Percentiles rank a stretch among this genome's conserved stretches.
Evolutionary conservation across 2,888 invertebrate species (phyloP).

Genomic region (Bellardia bayeri): DNA sequence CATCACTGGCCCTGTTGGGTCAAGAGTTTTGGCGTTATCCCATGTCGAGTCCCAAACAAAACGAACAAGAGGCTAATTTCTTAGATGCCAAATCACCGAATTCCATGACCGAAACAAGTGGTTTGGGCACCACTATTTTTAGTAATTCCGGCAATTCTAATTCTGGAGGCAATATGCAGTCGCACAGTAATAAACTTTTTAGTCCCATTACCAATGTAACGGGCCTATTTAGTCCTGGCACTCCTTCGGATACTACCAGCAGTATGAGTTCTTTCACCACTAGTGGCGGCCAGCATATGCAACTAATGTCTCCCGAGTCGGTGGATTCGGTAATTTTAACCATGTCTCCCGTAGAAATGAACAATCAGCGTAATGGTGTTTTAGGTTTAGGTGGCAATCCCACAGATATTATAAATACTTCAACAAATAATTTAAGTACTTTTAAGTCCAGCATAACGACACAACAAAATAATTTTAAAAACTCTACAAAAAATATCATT

Average conservation of each 20-base stretch:
- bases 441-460: slow-evolving; percentile 86
- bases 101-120: slow-evolving; percentile 84
- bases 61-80: slow-evolving; percentile 75
- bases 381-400: slow-evolving; percentile 74
- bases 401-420: slow-evolving; percentile 70
- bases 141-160: slow-evolving; percentile 78
- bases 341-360: slow-evolving; percentile 88
- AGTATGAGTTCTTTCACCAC: slow-evolving; percentile 91
- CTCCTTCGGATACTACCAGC: slow-evolving; percentile 88
- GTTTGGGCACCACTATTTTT: slow-evolving; percentile 83
- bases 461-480: slow-evolving; percentile 71
- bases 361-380: slow-evolving; percentile 75
- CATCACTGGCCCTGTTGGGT: slow-evolving; percentile 94
- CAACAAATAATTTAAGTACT: slow-evolving; percentile 86
- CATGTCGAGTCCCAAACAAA: slow-evolving; percentile 89
- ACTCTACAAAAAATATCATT: slow-evolving; percentile 78
- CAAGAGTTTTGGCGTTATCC: slow-evolving; percentile 94
- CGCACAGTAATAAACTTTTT: slow-evolving; percentile 65
- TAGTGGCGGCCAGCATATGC: slow-evolving; percentile 84
- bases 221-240: slow-evolving; percentile 83
- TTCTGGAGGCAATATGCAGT: slow-evolving; percentile 79
- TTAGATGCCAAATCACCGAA: slow-evolving; percentile 83
- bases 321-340: slow-evolving; percentile 90
- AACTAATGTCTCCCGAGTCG: slow-evolving; percentile 85
- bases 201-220: slow-evolving; percentile 76